Evolutionary conservation across 2,797 vertebrate genomes (phyloP).

Genomic region (Amphiprion clarkii): DNA sequence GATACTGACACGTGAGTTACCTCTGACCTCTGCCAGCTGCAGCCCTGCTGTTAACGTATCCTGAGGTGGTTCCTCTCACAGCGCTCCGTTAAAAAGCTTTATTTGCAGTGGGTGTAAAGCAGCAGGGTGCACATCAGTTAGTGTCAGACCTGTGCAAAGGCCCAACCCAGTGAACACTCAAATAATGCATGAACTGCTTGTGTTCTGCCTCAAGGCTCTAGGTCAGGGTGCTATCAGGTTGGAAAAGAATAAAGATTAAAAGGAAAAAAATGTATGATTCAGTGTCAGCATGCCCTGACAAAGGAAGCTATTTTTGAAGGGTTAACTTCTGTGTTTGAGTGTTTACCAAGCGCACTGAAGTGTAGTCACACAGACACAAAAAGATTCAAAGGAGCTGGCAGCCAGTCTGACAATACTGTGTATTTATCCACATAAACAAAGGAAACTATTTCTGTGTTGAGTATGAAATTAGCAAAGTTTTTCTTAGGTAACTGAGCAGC

Average conservation of each 20-base stretch:
- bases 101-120: not conserved
- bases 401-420: not conserved
- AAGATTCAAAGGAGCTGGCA: not conserved
- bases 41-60: slow-evolving; percentile 29
- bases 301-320: slow-evolving; percentile 14
- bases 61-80: slow-evolving; percentile 21
- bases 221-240: slow-evolving; percentile 29
- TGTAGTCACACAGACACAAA: not conserved
- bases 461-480: slow-evolving; percentile 5
- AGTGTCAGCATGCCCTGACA: slow-evolving; percentile 36
- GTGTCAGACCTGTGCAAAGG: slow-evolving; percentile 1
- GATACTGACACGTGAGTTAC: slow-evolving; percentile 98
- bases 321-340: slow-evolving; percentile 2
- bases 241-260: slow-evolving; percentile 22
- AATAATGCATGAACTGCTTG: slow-evolving; percentile 7
- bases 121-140: not conserved
- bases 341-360: not conserved
- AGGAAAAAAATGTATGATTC: slow-evolving; percentile 37
- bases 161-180: not conserved
- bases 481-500: not conserved
- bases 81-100: not conserved
- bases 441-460: not conserved
- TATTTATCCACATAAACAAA: not conserved
- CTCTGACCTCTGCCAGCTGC: slow-evolving; percentile 61
- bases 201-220: not conserved